phyloP scores from a whole-genome alignment of 1,140 invertebrate genomes.

The Diuraphis noxia region DNA sequence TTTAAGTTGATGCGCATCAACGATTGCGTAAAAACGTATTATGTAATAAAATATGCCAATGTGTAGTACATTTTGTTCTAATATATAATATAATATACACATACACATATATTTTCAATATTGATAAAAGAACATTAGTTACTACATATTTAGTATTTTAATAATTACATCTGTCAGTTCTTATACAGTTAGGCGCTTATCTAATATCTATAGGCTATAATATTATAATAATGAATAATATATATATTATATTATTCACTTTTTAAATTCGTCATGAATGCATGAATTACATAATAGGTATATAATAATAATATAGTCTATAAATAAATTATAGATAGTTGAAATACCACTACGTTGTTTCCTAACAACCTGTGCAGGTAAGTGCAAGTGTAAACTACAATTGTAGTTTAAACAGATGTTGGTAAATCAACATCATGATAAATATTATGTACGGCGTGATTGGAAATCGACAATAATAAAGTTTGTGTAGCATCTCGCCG shows the following conservation, averaged over 20 bases:
- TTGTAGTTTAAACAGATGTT: neutral
- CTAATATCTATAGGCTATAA: neutral
- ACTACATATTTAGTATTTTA: neutral
- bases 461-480: neutral
- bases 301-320: neutral
- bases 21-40: neutral
- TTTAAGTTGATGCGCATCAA: neutral
- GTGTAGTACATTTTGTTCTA: neutral
- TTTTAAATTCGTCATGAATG: neutral
- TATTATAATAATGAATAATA: no score
- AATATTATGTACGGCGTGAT: neutral
- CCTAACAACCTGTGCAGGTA: no score
- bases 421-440: neutral
- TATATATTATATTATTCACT: neutral
- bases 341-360: neutral
- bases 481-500: neutral
- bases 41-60: neutral
- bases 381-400: neutral
- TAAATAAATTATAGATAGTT: neutral
- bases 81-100: no score
- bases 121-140: no score
- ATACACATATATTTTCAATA: no score
- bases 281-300: no score
- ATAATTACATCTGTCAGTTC: neutral
- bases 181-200: neutral